Evolutionary conservation across 2,797 vertebrate species (phyloP).

Genomic region (Lacerta bilineata): DNA sequence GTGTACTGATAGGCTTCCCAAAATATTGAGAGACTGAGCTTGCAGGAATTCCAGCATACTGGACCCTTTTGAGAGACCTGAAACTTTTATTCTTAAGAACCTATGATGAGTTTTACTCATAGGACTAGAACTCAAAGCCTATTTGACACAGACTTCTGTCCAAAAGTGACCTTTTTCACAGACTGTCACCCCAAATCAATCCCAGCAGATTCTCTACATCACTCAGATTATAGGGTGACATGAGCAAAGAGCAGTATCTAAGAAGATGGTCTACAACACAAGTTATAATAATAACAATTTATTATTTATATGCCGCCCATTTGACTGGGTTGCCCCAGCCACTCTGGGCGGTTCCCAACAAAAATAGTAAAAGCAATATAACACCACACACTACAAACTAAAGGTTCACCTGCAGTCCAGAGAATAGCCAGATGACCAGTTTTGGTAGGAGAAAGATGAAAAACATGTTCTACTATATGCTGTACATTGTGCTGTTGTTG

Average conservation of each 20-base stretch:
- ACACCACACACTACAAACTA: too few species aligned
- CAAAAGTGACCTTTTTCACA: neutral
- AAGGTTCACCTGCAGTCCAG: neutral
- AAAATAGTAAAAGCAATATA: too few species aligned
- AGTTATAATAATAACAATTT: too few species aligned
- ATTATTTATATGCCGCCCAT: too few species aligned
- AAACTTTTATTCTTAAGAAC: neutral
- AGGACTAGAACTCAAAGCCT: neutral
- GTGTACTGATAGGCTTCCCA: neutral
- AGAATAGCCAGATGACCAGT: neutral
- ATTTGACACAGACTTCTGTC: neutral
- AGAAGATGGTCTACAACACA: neutral
- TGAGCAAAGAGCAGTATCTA: neutral
- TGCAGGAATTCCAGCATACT: conserved; percentile 12
- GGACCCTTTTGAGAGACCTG: neutral
- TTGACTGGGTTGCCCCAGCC: too few species aligned
- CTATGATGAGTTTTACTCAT: neutral
- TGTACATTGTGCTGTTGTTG: conserved; percentile 14
- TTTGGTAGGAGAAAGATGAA: neutral
- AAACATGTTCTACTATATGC: conserved; percentile 40
- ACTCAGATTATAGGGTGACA: neutral
- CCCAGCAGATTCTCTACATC: neutral
- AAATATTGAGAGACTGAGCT: conserved; percentile 1
- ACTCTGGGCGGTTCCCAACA: too few species aligned
- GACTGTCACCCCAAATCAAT: neutral